These are phyloP conservation scores for Salticus scenicus DNA, from an alignment of 2,888 invertebrate species.

Conservation along the genomic window DNA sequence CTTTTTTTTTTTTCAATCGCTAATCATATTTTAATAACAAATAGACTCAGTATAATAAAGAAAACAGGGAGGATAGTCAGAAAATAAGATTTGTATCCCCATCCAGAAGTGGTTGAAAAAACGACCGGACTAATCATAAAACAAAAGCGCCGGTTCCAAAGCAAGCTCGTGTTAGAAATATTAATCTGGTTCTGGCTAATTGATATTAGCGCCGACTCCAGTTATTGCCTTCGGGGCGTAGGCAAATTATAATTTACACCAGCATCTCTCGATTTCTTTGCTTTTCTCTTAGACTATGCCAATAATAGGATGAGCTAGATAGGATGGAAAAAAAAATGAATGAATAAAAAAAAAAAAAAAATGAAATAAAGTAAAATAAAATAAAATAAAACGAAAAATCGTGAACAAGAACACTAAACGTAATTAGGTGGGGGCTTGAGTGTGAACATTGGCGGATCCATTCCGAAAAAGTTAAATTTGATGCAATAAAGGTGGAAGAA, in stretches of 20 bases:
- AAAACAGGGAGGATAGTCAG: conserved; percentile 55
- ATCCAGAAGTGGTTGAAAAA: conserved; percentile 56
- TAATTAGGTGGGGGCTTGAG: conserved; percentile 58
- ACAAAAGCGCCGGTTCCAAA: conserved; percentile 54
- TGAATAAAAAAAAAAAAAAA: conserved; percentile 31
- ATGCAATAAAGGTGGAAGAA: conserved; percentile 65
- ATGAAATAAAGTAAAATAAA: no score
- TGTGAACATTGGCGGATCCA: conserved; percentile 37
- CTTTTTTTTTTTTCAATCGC: conserved; percentile 52
- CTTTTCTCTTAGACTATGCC: conserved; percentile 33
- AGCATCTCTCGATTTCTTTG: conserved; percentile 48
- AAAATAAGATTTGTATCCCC: conserved; percentile 70
- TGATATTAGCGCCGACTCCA: conserved; percentile 68
- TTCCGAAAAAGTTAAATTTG: conserved; percentile 64
- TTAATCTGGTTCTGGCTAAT: conserved; percentile 69
- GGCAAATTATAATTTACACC: conserved; percentile 70
- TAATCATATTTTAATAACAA: conserved; percentile 71
- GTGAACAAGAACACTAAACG: conserved; percentile 67
- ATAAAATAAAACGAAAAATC: conserved; percentile 43
- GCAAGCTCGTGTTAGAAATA: conserved; percentile 66
- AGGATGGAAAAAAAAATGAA: conserved; percentile 24
- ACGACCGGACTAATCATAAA: conserved; percentile 59
- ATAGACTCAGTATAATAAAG: conserved; percentile 68
- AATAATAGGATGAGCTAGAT: conserved; percentile 53
- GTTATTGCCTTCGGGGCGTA: conserved; percentile 66